A percentile compares a stretch with the other conserved stretches of the same genome.
Evolutionary conservation across 1,140 invertebrate species (phyloP).

Genomic region (Macrobrachium rosenbergii): DNA sequence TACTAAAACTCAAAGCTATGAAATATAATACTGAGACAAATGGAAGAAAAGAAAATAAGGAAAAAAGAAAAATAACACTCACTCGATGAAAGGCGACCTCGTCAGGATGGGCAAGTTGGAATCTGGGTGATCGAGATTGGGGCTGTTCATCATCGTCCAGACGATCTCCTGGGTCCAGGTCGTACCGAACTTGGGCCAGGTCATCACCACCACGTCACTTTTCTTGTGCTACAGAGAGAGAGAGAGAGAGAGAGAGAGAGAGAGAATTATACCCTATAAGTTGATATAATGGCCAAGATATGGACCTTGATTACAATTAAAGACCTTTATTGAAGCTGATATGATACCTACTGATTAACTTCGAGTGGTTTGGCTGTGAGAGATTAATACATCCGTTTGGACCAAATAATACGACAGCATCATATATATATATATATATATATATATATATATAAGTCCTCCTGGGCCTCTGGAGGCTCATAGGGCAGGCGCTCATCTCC

Average conservation of each 20-base stretch:
- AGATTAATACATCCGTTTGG: no score
- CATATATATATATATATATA: no score
- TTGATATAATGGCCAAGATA: not conserved
- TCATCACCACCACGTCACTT: slow-evolving; percentile 73
- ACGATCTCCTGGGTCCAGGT: slow-evolving; percentile 73
- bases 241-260: not conserved
- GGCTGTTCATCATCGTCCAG: slow-evolving; percentile 65
- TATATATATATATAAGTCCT: no score
- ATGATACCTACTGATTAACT: no score
- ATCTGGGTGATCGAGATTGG: slow-evolving; percentile 42
- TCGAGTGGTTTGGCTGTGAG: no score
- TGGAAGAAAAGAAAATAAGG: not conserved
- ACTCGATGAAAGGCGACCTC: slow-evolving; percentile 47
- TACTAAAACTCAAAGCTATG: not conserved
- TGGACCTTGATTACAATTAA: not conserved
- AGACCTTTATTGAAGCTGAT: no score
- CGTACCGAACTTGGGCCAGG: slow-evolving; percentile 86
- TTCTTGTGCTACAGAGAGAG: slow-evolving; percentile 18
- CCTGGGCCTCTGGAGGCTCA: no score
- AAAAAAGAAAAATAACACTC: not conserved
- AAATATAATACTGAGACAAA: not conserved
- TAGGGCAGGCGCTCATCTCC: no score
- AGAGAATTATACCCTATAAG: not conserved
- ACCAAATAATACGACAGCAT: no score
- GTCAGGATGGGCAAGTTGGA: not conserved